phyloP scores from a whole-genome alignment of 2,113 vertebrate species.

The Nothocercus julius region DNA sequence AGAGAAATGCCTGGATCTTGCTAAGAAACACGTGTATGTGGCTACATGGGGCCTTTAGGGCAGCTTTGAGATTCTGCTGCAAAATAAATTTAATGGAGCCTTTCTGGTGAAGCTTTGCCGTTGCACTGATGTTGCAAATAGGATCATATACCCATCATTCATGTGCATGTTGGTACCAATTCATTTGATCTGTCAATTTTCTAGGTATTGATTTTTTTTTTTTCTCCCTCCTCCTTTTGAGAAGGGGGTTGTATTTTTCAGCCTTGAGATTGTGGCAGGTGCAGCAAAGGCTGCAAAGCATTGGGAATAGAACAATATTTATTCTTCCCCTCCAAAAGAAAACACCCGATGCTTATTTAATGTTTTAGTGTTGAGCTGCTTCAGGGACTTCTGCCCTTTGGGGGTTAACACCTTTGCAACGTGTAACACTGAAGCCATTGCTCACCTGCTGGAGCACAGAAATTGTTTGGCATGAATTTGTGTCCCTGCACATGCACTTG shows the following conservation, averaged over 20 bases:
- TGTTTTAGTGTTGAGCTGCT: neutral
- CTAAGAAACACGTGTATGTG: neutral
- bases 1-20: neutral
- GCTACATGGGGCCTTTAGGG: neutral
- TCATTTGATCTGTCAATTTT: neutral
- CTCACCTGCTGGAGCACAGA: neutral
- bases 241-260: neutral
- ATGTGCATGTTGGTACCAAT: fast-evolving
- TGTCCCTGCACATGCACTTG: neutral
- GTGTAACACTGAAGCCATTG: neutral
- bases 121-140: neutral
- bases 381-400: neutral
- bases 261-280: neutral
- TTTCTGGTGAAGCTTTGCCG: fast-evolving
- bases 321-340: neutral
- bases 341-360: neutral
- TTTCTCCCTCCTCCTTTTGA: neutral
- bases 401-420: neutral
- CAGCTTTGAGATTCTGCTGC: slow-evolving; percentile 19
- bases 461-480: neutral
- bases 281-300: neutral
- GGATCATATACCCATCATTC: neutral
- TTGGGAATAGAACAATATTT: neutral
- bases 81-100: neutral
- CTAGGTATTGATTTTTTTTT: neutral